Conservation (phyloP, 2,797 vertebrate species). For the Enteromius anoplus region DNA sequence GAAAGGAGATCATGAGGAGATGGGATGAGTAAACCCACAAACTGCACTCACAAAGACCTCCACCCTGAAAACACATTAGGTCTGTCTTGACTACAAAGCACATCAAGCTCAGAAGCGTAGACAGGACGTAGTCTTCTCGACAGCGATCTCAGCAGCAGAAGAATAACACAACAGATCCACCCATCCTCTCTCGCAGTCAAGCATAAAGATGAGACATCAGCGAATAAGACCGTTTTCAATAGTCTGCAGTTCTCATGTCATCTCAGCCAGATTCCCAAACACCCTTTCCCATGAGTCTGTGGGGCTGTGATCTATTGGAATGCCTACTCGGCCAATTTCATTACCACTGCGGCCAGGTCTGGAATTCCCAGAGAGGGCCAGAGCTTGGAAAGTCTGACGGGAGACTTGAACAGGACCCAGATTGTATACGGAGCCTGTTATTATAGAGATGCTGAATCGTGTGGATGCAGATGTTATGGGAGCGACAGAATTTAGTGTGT, state of each 20-base stretch:
- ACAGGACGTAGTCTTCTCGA: conserved; percentile 57
- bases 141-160: conserved; percentile 58
- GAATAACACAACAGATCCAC: conserved; percentile 62
- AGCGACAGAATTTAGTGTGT: conserved; percentile 81
- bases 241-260: conserved; percentile 67
- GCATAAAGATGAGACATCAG: conserved; percentile 65
- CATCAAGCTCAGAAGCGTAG: conserved; percentile 52
- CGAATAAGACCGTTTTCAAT: conserved; percentile 74
- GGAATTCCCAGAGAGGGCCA: conserved; percentile 78
- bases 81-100: conserved; percentile 64
- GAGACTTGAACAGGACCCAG: conserved; percentile 77
- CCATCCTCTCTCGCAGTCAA: conserved; percentile 67
- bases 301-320: conserved; percentile 75
- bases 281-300: conserved; percentile 75
- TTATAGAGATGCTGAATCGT: conserved; percentile 76
- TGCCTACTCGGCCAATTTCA: conserved; percentile 70
- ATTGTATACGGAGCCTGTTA: conserved; percentile 76
- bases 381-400: conserved; percentile 75
- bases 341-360: conserved; percentile 79
- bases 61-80: conserved; percentile 54
- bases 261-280: conserved; percentile 72
- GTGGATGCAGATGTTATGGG: conserved; percentile 80
- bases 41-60: conserved; percentile 22
- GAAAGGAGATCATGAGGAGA: neutral
- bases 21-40: conserved; percentile 10